phyloP scores from a whole-genome alignment of 1,140 invertebrate species.

The Hylaeus anthracinus region DNA sequence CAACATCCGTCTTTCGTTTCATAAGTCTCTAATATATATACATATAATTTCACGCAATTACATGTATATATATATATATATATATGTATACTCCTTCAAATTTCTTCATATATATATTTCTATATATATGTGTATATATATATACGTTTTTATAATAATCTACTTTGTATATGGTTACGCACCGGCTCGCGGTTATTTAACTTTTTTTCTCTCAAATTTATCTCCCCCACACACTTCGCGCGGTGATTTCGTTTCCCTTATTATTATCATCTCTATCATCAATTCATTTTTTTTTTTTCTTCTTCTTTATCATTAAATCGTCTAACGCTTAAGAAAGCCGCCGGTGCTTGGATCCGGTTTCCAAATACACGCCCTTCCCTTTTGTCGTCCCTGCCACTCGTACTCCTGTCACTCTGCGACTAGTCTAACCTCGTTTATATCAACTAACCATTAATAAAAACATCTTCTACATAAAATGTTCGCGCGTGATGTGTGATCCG shows the following conservation, averaged over 20 bases:
- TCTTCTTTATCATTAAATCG: background rate
- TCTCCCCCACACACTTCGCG: background rate
- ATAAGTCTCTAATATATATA: slow-evolving; percentile 65
- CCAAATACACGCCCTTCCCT: slow-evolving; percentile 36
- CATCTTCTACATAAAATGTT: slow-evolving; percentile 45
- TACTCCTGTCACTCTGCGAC: slow-evolving; percentile 62
- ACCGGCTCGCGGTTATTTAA: slow-evolving; percentile 53
- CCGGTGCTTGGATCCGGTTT: slow-evolving; percentile 37
- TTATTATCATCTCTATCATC: slow-evolving; percentile 1
- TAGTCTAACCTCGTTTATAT: slow-evolving; percentile 63
- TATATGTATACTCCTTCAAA: slow-evolving; percentile 52
- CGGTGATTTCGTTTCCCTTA: background rate
- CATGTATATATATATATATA: slow-evolving; percentile 63
- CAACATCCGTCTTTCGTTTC: slow-evolving; percentile 53
- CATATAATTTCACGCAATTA: slow-evolving; percentile 58
- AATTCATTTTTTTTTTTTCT: slow-evolving; percentile 1
- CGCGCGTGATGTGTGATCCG: slow-evolving; percentile 21
- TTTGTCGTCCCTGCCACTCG: slow-evolving; percentile 56
- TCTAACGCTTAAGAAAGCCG: slow-evolving; percentile 32
- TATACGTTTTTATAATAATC: slow-evolving; percentile 45
- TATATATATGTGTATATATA: slow-evolving; percentile 50
- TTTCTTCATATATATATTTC: slow-evolving; percentile 58
- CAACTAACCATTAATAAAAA: slow-evolving; percentile 61
- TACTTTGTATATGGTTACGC: slow-evolving; percentile 59
- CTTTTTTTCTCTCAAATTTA: slow-evolving; percentile 1